Evolutionary conservation across 2,888 invertebrate genomes (phyloP).

Genomic region (Hypena proboscidalis): DNA sequence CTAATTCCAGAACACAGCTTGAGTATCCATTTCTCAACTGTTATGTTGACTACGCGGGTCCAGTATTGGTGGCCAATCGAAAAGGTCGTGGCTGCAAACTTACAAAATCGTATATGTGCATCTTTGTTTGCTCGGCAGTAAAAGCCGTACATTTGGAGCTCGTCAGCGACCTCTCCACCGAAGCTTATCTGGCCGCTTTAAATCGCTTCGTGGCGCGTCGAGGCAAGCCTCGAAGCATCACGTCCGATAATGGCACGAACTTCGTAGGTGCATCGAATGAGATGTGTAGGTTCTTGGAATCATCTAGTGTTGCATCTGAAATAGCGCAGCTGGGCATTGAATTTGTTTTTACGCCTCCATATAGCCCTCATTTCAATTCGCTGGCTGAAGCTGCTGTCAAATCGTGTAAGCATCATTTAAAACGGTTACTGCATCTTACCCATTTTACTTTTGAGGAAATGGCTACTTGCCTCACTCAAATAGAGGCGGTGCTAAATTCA

Average conservation of each 20-base stretch:
- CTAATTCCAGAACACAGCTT: background rate
- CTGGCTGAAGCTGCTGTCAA: constrained; percentile 7
- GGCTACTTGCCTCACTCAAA: constrained; percentile 8
- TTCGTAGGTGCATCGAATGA: too few species aligned
- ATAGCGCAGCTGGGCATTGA: constrained; percentile 10
- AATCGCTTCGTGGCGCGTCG: too few species aligned
- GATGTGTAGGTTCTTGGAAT: too few species aligned
- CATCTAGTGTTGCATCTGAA: background rate
- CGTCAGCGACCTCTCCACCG: background rate
- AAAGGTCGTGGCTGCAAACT: background rate
- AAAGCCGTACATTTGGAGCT: background rate
- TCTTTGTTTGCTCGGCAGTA: background rate
- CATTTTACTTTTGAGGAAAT: constrained; percentile 19
- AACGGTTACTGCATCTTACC: constrained; percentile 2
- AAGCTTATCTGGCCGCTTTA: too few species aligned
- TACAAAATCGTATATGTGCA: background rate
- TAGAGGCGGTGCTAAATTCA: constrained; percentile 15
- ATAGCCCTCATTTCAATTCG: constrained; percentile 10
- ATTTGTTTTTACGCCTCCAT: constrained; percentile 8
- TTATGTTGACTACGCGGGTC: background rate
- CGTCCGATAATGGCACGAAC: too few species aligned
- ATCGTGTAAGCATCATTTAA: constrained; percentile 8
- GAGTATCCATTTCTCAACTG: background rate
- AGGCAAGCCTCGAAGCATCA: too few species aligned
- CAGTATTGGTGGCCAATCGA: background rate